Evolutionary conservation across 2,888 invertebrate species (phyloP), one percentile per base, ranked within the genome.

Genomic region (Lordiphosa fenestrarum): DNA sequence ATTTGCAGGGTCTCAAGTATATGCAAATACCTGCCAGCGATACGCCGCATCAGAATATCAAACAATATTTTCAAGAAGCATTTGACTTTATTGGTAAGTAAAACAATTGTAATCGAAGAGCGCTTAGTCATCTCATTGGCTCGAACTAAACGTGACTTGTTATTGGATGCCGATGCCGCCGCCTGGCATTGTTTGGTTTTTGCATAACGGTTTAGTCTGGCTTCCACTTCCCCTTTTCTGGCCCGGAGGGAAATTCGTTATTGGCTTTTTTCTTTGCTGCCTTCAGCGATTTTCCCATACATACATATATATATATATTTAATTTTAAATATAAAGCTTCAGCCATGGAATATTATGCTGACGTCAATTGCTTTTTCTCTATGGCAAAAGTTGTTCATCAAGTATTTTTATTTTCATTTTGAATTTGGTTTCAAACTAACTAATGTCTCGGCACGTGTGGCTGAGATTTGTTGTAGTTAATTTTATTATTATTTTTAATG

Each of bases 11-110:
- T 89, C 92, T 94, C 88, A 89, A 89, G 76, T 95, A 95, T 89
- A 93, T 94, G 89, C 93, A 95, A 87, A 93, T 96, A 88, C 95
- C 95, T 57, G 96, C 95, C 73, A 92, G 93, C 64, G 96, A 96
- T 91, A 95, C 94, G 69, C 94, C 94, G 48, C 94, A 94, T 86
- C 95, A 96, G 89, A 96, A 96, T 91, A 93, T 96, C 63, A 94
- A 94, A 85, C 95, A 95, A 91, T 95, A 95, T 91, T 96, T 96
- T 91, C 94, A 95, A 87, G 95, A 95, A 89, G 95, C 96, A 80
- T 95, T 94, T 89, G 93, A 94, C 86, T 96, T 95, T 89, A 96
- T 96, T 84, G 95, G 95, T 95, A 90, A 93, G 93, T 88, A 64
- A 53, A 6, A 3, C 25, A 12, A 15, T 10, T 36, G 33, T 36